Evolutionary conservation across 2,797 vertebrate species (phyloP).

Genomic region (Catharus ustulatus): DNA sequence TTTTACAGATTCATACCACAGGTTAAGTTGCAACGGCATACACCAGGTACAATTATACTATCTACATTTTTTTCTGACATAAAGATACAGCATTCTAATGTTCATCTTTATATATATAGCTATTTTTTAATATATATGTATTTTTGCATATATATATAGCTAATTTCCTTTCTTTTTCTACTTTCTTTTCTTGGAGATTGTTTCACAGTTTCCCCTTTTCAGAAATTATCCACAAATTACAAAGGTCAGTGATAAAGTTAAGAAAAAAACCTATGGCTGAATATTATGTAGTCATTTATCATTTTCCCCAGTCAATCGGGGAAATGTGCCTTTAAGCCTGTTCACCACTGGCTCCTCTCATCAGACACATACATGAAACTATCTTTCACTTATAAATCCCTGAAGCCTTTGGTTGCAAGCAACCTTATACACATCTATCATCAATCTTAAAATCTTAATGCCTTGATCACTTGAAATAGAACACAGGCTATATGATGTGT

Average conservation of each 20-base stretch:
- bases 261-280: neutral
- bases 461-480: neutral
- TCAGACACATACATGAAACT: neutral
- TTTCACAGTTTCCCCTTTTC: neutral
- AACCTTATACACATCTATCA: neutral
- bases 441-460: neutral
- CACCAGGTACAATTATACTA: neutral
- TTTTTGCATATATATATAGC: neutral
- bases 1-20: neutral
- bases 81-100: neutral
- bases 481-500: neutral
- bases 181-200: neutral
- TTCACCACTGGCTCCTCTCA: neutral
- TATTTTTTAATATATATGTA: neutral
- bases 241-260: neutral
- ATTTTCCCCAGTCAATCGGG: neutral
- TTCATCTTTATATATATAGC: neutral
- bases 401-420: neutral
- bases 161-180: neutral
- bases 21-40: neutral
- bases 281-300: neutral
- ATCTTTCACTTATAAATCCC: neutral
- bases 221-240: neutral
- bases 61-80: neutral
- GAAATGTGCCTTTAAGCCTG: neutral